Evolutionary conservation across 2,888 invertebrate genomes (phyloP), one percentile per base, ranked within the genome.

Genomic region (Steinernema scapterisci): DNA sequence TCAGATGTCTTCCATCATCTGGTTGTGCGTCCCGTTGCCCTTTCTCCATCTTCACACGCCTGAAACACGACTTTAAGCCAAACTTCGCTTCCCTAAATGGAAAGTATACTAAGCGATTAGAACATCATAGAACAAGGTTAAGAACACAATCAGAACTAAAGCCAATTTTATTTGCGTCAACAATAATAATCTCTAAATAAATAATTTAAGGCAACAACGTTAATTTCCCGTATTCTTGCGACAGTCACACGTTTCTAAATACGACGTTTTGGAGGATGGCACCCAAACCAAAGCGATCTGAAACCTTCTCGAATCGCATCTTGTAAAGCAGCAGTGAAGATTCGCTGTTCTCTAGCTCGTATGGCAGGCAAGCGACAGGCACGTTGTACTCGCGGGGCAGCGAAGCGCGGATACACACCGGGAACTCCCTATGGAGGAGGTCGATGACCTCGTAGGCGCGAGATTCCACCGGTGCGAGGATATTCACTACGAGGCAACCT

Each of bases 281-380:
- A 63, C 19, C 16, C 16, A 63, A 13, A 13, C 63, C 63, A 11
- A 63, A 38, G 23, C 27, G 63, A 27, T 21, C n/a, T 16, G 31
- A 27, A 7, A 31, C 63, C 19, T 6, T 63, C n/a, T 63, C 63
- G 63, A 63, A 63, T 31, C 63, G 63, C n/a, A 31, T 63, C 31
- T 27, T 63, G 31, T 63, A 63, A 11, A 63, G 63, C 16, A 63
- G 27, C 27, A 63, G 31, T 13, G 63, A 63, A 3, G 31, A 31
- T 7, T 27, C 63, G 19, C 63, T 63, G 25, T 63, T 31, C 31
- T 75, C 72, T n/a, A 80, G 21, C 1, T 51, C 70, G 43, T 80
- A 80, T 13, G 79, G 75, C 38, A 79, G 63, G 75, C 79, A 79
- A 13, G 73, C 73, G 44, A 78, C 72, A 25, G 80, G 72, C 0